A percentile compares a stretch with the other conserved stretches of the same genome.
Evolutionary conservation across 2,888 invertebrate genomes (phyloP).

Genomic region (Zygogramma bicolorata): DNA sequence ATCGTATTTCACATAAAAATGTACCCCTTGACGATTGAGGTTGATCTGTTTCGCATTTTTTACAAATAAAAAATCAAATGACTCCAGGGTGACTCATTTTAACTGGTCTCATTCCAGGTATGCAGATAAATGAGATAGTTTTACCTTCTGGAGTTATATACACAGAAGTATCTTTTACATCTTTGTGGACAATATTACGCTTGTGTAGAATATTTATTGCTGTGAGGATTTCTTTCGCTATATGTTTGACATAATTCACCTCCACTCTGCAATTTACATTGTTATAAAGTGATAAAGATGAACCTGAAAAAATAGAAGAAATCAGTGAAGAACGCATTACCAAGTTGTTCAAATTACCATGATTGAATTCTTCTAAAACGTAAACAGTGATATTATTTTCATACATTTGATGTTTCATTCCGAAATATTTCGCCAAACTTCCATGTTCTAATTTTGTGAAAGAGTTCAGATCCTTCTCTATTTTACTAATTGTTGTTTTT

Average conservation of each 20-base stretch:
- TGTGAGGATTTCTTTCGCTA: conserved; percentile 79
- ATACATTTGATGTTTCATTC: conserved; percentile 74
- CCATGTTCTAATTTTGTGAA: conserved; percentile 78
- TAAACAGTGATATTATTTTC: conserved; percentile 76
- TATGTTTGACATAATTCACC: conserved; percentile 72
- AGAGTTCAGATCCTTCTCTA: conserved; percentile 84
- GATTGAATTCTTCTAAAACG: conserved; percentile 77
- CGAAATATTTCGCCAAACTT: conserved; percentile 81
- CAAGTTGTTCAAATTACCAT: conserved; percentile 62
- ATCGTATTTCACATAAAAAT: no score
- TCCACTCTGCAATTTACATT: conserved; percentile 69
- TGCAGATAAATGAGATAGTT: no score
- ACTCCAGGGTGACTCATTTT: no score
- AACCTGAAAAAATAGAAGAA: conserved; percentile 54
- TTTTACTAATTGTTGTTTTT: conserved; percentile 71
- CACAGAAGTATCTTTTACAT: conserved; percentile 81
- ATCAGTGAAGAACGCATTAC: not conserved
- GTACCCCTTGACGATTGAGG: no score
- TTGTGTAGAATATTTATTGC: conserved; percentile 85
- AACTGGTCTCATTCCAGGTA: no score
- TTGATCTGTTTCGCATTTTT: no score
- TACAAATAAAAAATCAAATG: no score
- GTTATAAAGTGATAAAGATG: conserved; percentile 67
- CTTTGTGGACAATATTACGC: conserved; percentile 85
- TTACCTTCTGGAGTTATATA: conserved; percentile 77